A percentile compares a stretch with the other conserved stretches of the same genome.
These are phyloP conservation scores for Ranitomeya variabilis DNA, from an alignment of 2,113 vertebrate species.

Conservation along the genomic window DNA sequence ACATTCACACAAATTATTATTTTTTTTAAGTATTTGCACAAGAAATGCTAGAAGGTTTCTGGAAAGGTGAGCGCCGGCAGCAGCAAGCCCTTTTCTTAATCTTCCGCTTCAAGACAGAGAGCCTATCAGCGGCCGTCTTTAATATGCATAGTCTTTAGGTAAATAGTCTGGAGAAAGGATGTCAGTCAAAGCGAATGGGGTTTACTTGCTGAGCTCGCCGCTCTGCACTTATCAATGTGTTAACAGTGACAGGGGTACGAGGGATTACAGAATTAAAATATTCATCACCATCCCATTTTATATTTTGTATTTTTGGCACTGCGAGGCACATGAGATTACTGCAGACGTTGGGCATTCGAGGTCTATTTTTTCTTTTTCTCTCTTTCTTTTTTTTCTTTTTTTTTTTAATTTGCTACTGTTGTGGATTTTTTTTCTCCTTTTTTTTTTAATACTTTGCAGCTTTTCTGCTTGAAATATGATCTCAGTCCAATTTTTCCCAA, in stretches of 20 bases:
- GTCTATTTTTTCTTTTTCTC: neutral
- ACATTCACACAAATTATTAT: slow-evolving; percentile 61
- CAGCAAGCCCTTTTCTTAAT: slow-evolving; percentile 67
- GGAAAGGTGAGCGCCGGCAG: slow-evolving; percentile 65
- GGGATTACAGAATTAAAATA: slow-evolving; percentile 75
- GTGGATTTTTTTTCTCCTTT: neutral
- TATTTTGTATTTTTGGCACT: slow-evolving; percentile 25
- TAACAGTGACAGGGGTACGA: slow-evolving; percentile 72
- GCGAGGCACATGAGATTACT: neutral
- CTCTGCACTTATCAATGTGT: slow-evolving; percentile 71
- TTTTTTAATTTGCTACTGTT: neutral
- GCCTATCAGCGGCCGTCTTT: slow-evolving; percentile 68
- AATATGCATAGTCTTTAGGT: slow-evolving; percentile 76
- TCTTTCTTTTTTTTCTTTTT: neutral
- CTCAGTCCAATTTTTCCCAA: slow-evolving; percentile 23
- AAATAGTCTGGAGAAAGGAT: slow-evolving; percentile 72
- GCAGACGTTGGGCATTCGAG: neutral
- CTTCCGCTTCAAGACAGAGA: slow-evolving; percentile 66
- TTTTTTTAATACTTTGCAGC: neutral
- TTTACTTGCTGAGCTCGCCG: slow-evolving; percentile 64
- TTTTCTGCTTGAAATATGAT: neutral
- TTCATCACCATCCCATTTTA: slow-evolving; percentile 68
- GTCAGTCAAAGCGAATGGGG: slow-evolving; percentile 69
- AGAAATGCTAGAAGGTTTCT: slow-evolving; percentile 63
- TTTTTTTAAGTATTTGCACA: slow-evolving; percentile 68